phyloP scores from a whole-genome alignment of 2,113 vertebrate species.

The Trogon melanurus region DNA sequence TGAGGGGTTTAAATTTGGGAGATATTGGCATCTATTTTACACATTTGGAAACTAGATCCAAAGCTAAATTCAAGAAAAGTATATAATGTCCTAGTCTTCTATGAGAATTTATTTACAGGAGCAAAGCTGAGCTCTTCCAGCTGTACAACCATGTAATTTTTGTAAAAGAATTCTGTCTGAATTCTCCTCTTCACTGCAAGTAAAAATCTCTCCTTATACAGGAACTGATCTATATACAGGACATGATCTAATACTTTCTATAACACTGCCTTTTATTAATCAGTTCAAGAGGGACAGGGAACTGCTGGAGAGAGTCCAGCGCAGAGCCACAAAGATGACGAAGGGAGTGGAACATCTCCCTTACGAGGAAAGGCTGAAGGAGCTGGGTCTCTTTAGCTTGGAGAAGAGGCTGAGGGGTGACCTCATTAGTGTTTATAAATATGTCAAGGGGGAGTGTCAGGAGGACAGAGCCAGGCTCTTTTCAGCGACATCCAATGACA shows the following conservation, averaged over 20 bases:
- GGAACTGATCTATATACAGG: background rate
- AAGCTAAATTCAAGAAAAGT: slow-evolving; percentile 30
- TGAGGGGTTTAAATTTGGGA: background rate
- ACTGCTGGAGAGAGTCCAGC: too few relatives aligned
- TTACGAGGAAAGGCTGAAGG: too few relatives aligned
- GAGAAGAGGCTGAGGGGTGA: too few relatives aligned
- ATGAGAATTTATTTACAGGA: slow-evolving; percentile 25
- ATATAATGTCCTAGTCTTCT: background rate
- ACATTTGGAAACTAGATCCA: background rate
- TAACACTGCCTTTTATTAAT: background rate
- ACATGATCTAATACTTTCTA: background rate
- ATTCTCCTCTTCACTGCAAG: background rate
- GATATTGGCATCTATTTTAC: background rate
- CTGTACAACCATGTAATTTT: background rate
- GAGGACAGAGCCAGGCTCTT: too few relatives aligned
- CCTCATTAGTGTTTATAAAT: too few relatives aligned
- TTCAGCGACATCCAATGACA: too few relatives aligned
- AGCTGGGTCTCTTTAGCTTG: too few relatives aligned
- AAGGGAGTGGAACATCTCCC: too few relatives aligned
- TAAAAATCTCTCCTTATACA: background rate
- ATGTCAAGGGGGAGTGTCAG: too few relatives aligned
- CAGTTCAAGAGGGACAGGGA: too few relatives aligned
- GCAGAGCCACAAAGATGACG: too few relatives aligned
- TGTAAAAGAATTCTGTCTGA: background rate
- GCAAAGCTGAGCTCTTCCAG: background rate